A percentile compares a stretch with the other conserved stretches of the same genome.
Conservation (phyloP, 1,140 invertebrate species). For the Gryon sp. region DNA sequence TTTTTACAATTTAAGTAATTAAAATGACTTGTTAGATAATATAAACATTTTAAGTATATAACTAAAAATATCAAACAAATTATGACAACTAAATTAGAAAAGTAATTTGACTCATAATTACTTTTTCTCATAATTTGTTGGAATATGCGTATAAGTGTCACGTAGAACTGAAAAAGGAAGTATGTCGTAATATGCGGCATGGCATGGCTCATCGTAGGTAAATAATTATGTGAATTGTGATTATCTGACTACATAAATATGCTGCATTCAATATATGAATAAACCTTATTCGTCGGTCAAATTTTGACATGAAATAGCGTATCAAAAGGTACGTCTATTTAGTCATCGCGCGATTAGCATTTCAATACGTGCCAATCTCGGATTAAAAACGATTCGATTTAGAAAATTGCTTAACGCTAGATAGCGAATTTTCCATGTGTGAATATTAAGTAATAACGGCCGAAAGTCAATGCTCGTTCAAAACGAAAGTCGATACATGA, state of each 20-base stretch:
- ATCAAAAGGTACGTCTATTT: constrained; percentile 20
- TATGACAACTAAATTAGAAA: too few relatives aligned
- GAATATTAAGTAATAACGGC: constrained; percentile 22
- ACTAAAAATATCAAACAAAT: too few relatives aligned
- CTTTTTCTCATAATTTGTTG: constrained; percentile 26
- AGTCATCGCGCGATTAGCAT: constrained; percentile 36
- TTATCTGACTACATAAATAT: constrained; percentile 21
- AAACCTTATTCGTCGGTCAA: constrained; percentile 1
- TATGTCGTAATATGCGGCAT: constrained; percentile 65
- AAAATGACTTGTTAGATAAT: too few relatives aligned
- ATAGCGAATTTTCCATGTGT: neutral
- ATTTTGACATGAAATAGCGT: constrained; percentile 32
- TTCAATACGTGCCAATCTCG: constrained; percentile 33
- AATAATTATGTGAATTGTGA: constrained; percentile 64
- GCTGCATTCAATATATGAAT: constrained; percentile 35
- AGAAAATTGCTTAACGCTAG: neutral
- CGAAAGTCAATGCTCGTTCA: constrained; percentile 6
- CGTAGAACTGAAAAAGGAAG: constrained; percentile 65
- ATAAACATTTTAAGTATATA: too few relatives aligned
- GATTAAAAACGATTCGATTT: constrained; percentile 41
- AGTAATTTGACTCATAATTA: too few relatives aligned
- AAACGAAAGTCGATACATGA: constrained; percentile 26
- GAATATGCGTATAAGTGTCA: constrained; percentile 29
- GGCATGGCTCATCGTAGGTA: constrained; percentile 53
- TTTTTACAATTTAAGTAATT: too few relatives aligned